Evolutionary conservation across 2,113 vertebrate genomes (phyloP).

Genomic region (Synchiropus splendidus): DNA sequence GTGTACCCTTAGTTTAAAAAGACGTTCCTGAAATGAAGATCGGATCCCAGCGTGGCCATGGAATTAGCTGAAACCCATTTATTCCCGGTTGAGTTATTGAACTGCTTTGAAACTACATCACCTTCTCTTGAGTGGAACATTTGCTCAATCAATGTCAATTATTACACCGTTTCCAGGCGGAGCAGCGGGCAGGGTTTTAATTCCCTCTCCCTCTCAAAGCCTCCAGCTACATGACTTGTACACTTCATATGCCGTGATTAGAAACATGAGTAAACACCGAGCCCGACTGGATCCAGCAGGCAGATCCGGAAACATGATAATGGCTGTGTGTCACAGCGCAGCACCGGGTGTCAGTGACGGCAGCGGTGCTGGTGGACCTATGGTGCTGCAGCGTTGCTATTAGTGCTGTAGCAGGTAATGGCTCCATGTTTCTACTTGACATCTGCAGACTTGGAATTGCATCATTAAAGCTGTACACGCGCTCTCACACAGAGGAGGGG

Average conservation of each 20-base stretch:
- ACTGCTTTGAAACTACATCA: no score
- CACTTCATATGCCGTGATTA: slow-evolving; percentile 54
- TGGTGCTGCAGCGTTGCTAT: slow-evolving; percentile 8
- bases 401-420: slow-evolving; percentile 4
- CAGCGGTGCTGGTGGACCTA: slow-evolving; percentile 8
- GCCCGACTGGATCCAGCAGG: slow-evolving; percentile 38
- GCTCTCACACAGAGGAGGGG: neutral
- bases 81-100: no score
- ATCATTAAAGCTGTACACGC: neutral
- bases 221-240: slow-evolving; percentile 36
- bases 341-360: slow-evolving; percentile 8
- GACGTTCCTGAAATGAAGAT: no score
- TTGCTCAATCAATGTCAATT: slow-evolving; percentile 68
- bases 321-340: slow-evolving; percentile 22
- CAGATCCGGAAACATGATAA: slow-evolving; percentile 28
- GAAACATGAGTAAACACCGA: slow-evolving; percentile 51
- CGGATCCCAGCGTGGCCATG: no score
- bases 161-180: slow-evolving; percentile 50
- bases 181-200: slow-evolving; percentile 50
- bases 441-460: slow-evolving; percentile 1
- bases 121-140: slow-evolving; percentile 50
- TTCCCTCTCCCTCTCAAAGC: slow-evolving; percentile 38
- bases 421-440: slow-evolving; percentile 12
- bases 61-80: no score
- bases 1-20: no score